Evolutionary conservation across 2,797 vertebrate genomes (phyloP), one percentile per base, ranked within the genome.

Genomic region (Chloroceryle amazona): DNA sequence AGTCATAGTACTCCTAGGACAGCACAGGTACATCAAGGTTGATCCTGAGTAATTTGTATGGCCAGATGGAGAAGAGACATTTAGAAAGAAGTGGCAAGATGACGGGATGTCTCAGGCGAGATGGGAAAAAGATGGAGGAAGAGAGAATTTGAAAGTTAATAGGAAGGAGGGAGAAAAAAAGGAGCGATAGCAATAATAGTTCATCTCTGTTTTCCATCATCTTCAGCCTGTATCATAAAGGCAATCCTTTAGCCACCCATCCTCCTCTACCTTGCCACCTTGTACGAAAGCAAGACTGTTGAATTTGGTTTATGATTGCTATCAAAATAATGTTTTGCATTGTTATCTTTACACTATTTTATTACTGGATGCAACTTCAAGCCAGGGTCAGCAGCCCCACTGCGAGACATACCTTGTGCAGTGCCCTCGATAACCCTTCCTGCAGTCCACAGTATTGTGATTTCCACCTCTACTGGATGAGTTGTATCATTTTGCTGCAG

Each of bases 401-500:
- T 23, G 66, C 65, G 63, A 42, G 31, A 52, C 14, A 3, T 7
- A 7, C 2, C 35, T 6, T 58, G 31, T 3, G 6, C 46, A 58
- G 23, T 18, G 55, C 14, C 16, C 37, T 39, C 54, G 13, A 2
- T 7, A 13, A 20, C 35, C 35, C 31, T 42, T 23, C 29, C 60
- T 39, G 22, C 21, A 29, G 37, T 8, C 58, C 63, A 29, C 0
- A 0, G 61, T 15, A 44, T n/a, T 37, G 20, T 21, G 41, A 49
- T 44, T 55, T 51, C 74, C 33, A 55, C 47, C 11, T 15, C 33
- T 0, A 0, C 19, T 13, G 3, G 7, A 13, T 3, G 3, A 29
- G 26, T 3, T 26, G 9, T 37, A n/a, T 26, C 28, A 2, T 52
- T 61, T 75, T 83, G 17, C 74, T 83, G 33, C 51, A 37, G 29